phyloP scores from a whole-genome alignment of 2,797 vertebrate species.

The Petrocephalus schoutedeni region DNA sequence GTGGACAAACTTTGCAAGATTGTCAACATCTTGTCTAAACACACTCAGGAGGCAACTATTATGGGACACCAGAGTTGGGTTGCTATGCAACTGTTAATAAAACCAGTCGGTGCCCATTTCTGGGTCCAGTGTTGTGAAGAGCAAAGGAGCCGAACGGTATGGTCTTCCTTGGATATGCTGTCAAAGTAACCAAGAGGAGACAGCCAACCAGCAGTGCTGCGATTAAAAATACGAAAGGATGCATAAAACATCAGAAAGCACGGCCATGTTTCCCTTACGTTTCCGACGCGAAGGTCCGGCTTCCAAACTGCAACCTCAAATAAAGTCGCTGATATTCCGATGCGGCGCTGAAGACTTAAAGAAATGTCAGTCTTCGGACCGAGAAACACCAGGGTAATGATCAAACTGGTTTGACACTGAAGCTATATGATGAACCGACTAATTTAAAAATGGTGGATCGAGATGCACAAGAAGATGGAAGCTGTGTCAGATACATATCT shows the following conservation, averaged over 20 bases:
- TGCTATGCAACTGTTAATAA: constrained; percentile 19
- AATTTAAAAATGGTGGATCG: neutral
- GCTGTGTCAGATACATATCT: neutral
- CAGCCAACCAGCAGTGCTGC: too few species aligned
- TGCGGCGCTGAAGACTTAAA: neutral
- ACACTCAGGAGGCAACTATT: constrained; percentile 11
- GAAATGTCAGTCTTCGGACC: neutral
- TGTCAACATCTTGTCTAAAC: constrained; percentile 4
- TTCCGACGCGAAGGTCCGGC: neutral
- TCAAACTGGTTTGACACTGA: neutral
- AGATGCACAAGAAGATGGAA: neutral
- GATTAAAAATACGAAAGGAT: neutral
- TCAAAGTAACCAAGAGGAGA: neutral
- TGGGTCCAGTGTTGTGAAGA: constrained; percentile 10
- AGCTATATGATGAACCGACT: neutral
- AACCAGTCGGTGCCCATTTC: constrained; percentile 16
- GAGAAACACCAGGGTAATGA: neutral
- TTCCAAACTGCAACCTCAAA: neutral
- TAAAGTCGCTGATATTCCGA: neutral
- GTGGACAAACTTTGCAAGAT: constrained; percentile 12
- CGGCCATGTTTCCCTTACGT: neutral
- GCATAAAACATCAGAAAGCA: neutral
- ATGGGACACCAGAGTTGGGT: neutral
- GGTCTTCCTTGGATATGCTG: neutral
- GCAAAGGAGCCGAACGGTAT: neutral